Percentiles rank a stretch among this genome's conserved stretches.
phyloP scores from a whole-genome alignment of 2,113 vertebrate species.

The Falco punctatus region DNA sequence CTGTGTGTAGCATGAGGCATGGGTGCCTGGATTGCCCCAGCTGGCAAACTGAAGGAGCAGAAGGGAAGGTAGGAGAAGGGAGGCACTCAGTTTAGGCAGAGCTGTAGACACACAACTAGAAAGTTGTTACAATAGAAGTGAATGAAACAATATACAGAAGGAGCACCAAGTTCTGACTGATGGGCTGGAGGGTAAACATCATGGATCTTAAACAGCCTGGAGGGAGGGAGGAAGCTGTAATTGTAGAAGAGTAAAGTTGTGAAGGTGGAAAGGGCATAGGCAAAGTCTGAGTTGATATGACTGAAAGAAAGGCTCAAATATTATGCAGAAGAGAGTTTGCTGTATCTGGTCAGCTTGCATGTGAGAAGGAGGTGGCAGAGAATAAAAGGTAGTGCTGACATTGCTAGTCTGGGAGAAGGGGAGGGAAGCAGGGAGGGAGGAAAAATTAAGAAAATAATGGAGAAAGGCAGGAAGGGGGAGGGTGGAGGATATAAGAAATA shows the following conservation, averaged over 20 bases:
- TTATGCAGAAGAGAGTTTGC: not conserved
- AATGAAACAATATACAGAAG: not conserved
- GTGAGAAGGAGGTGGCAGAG: not conserved
- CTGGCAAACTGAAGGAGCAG: not conserved
- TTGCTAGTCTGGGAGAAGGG: not conserved
- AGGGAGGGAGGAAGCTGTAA: not conserved
- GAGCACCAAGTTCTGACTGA: not conserved
- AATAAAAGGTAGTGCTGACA: conserved; percentile 27
- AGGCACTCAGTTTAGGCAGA: not conserved
- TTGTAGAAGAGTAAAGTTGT: not conserved
- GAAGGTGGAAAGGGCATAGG: not conserved
- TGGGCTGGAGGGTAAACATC: not conserved
- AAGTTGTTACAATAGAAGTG: not conserved
- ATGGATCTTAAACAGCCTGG: not conserved
- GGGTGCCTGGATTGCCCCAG: not conserved
- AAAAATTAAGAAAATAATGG: conserved; percentile 52
- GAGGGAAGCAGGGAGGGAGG: not conserved
- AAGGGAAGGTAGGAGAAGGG: not conserved
- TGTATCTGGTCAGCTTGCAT: not conserved
- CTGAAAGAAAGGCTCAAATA: conserved; percentile 1
- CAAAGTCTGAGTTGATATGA: not conserved
- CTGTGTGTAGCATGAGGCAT: not conserved
- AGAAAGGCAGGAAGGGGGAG: conserved; percentile 13
- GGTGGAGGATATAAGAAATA: not conserved
- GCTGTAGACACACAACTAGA: not conserved